Evolutionary conservation across 2,888 invertebrate species (phyloP).

Genomic region (Brachypalpus laphriformis): DNA sequence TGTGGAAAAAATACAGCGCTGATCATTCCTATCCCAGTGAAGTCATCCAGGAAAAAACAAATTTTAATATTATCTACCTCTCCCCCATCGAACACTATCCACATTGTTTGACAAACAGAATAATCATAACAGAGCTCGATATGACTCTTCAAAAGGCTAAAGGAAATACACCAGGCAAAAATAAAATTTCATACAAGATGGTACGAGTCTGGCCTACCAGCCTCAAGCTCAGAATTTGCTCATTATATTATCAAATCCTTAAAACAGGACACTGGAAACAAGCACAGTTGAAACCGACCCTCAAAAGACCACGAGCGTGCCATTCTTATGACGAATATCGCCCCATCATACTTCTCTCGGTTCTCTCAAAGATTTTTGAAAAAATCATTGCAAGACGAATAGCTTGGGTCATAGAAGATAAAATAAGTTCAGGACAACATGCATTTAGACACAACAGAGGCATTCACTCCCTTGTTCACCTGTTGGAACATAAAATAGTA

Average conservation of each 20-base stretch:
- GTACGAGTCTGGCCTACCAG: not conserved
- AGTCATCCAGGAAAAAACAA: constrained; percentile 5
- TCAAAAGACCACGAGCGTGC: not conserved
- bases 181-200: too few relatives aligned
- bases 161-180: not conserved
- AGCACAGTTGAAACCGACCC: not conserved
- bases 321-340: too few relatives aligned
- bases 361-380: not conserved
- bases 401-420: too few relatives aligned
- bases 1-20: constrained; percentile 10
- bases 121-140: not conserved
- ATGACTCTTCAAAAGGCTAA: constrained; percentile 1
- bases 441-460: not conserved
- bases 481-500: not conserved
- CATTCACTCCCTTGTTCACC: not conserved
- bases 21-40: not conserved
- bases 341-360: not conserved
- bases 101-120: not conserved
- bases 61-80: constrained; percentile 3
- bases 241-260: not conserved
- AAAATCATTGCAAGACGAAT: too few relatives aligned
- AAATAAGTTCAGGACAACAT: not conserved
- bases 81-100: not conserved
- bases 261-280: not conserved
- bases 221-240: not conserved